These are phyloP conservation scores for Chouioia cunea DNA, from an alignment of 2,888 invertebrate genomes.

Conservation along the genomic window DNA sequence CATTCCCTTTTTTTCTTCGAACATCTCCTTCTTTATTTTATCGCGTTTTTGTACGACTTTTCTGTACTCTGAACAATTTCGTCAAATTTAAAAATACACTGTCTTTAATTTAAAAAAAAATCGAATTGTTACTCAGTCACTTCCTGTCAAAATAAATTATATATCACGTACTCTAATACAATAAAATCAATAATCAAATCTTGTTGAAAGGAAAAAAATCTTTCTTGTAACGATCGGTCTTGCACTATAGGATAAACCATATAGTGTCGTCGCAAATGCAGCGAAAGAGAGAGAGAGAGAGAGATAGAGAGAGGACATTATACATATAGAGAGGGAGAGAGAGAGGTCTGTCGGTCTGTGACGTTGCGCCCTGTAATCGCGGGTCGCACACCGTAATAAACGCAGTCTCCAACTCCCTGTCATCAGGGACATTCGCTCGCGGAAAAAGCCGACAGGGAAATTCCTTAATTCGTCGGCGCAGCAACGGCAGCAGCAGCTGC, in stretches of 20 bases:
- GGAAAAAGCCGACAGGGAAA: slow-evolving; percentile 36
- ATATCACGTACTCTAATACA: no score
- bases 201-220: no score
- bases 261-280: slow-evolving; percentile 8
- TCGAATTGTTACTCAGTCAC: no score
- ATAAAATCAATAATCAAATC: no score
- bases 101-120: no score
- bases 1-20: slow-evolving; percentile 47
- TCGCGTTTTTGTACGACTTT: slow-evolving; percentile 29
- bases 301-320: slow-evolving; percentile 8
- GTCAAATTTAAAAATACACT: no score
- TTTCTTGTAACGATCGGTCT: no score
- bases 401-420: slow-evolving; percentile 56
- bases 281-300: slow-evolving; percentile 5
- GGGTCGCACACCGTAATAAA: slow-evolving; percentile 67
- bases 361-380: slow-evolving; percentile 65
- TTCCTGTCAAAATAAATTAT: no score
- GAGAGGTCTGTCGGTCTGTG: slow-evolving; percentile 43
- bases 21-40: slow-evolving; percentile 47
- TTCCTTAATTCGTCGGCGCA: slow-evolving; percentile 40
- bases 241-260: slow-evolving; percentile 11
- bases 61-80: slow-evolving; percentile 1
- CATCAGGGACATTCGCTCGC: slow-evolving; percentile 59
- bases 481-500: neutral
- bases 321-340: slow-evolving; percentile 15